Conservation (phyloP, 2,888 invertebrate species). For the Nephrotoma guestfalica region DNA sequence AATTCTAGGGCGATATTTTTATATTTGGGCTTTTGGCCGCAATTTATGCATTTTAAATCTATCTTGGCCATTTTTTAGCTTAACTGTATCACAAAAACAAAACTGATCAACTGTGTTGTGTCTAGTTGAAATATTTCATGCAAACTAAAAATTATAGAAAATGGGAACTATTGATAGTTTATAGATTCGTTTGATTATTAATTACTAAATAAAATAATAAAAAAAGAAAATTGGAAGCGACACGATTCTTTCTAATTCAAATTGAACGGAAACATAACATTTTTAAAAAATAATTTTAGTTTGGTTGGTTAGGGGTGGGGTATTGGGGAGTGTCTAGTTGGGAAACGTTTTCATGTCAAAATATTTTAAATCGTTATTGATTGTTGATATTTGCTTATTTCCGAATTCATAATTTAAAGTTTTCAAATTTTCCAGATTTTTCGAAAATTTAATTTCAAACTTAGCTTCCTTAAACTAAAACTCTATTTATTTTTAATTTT, state of each 20-base stretch:
- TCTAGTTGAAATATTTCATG: neutral
- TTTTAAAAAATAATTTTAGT: no score
- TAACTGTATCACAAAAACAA: neutral
- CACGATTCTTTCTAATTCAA: neutral
- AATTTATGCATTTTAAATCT: neutral
- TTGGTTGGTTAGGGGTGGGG: no score
- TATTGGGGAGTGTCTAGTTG: no score
- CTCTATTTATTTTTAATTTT: no score
- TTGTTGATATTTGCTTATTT: no score
- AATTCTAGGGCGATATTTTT: conserved; percentile 8
- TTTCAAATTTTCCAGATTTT: no score
- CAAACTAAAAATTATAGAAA: neutral
- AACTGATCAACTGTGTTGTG: neutral
- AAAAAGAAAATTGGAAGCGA: neutral
- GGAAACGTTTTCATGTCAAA: no score
- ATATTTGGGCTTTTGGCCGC: conserved; percentile 4
- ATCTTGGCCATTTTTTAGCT: neutral
- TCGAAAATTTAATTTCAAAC: no score
- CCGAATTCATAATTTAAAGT: no score
- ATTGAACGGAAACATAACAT: neutral
- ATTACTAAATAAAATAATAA: neutral
- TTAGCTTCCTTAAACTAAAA: no score
- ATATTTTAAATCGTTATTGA: no score
- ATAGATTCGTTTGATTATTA: neutral
- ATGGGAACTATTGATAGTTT: neutral